phyloP scores from a whole-genome alignment of 2,888 invertebrate species.

The Abrostola tripartita region DNA sequence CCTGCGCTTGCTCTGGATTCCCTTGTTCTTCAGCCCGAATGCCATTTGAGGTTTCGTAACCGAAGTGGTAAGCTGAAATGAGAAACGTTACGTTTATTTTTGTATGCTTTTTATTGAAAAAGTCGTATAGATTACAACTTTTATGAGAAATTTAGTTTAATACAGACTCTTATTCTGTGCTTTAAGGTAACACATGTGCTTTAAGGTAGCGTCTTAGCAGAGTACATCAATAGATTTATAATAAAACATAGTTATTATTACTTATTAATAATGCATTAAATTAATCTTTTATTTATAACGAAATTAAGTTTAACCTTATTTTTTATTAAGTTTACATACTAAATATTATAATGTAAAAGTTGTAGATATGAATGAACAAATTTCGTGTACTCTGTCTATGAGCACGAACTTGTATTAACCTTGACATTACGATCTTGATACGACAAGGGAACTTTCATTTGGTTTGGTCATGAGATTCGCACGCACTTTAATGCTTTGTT shows the following conservation, averaged over 20 bases:
- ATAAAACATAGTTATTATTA: too few species aligned
- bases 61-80: slow-evolving; percentile 74
- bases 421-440: slow-evolving; percentile 25
- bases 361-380: slow-evolving; percentile 8
- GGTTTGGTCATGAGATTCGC: slow-evolving; percentile 14
- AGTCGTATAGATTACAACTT: too few species aligned
- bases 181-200: too few species aligned
- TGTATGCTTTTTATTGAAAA: background rate
- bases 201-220: too few species aligned
- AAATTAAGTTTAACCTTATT: too few species aligned
- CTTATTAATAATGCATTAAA: too few species aligned
- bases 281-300: too few species aligned
- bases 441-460: slow-evolving; percentile 41
- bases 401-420: slow-evolving; percentile 18
- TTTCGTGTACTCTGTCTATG: slow-evolving; percentile 18
- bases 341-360: background rate
- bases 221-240: too few species aligned
- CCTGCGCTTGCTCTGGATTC: slow-evolving; percentile 72
- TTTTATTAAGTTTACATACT: background rate
- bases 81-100: background rate
- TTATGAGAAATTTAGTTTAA: too few species aligned
- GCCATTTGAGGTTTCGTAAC: slow-evolving; percentile 80
- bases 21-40: slow-evolving; percentile 79
- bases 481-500: slow-evolving; percentile 25
- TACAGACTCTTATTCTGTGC: too few species aligned